A percentile compares a stretch with the other conserved stretches of the same genome.
These are phyloP conservation scores for Trididemnum nubilum DNA, from an alignment of 23 tunicate genomes.

Conservation along the genomic window DNA sequence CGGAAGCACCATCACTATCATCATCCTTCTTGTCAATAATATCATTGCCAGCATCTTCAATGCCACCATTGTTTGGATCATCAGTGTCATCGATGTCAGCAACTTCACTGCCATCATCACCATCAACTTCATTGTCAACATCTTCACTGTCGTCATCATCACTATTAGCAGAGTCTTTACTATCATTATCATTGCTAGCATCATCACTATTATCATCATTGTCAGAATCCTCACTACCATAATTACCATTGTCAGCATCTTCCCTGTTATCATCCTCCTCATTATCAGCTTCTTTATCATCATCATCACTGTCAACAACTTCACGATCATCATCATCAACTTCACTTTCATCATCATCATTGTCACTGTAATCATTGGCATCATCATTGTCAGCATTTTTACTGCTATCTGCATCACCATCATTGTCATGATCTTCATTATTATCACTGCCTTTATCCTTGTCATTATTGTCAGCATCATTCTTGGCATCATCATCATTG, in stretches of 20 bases:
- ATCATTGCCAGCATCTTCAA: not conserved
- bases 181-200: not conserved
- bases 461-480: conserved; percentile 21
- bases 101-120: conserved; percentile 8
- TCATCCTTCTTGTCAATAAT: not conserved
- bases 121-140: not conserved
- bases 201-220: not conserved
- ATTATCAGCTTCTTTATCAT: conserved; percentile 7
- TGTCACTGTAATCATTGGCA: too few species aligned
- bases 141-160: not conserved
- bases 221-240: not conserved
- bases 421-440: conserved; percentile 14
- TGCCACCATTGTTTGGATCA: not conserved
- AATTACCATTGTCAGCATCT: not conserved
- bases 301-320: not conserved
- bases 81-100: conserved; percentile 4
- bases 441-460: conserved; percentile 3
- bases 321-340: not conserved
- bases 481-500: conserved; percentile 1
- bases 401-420: not conserved
- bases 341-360: too few species aligned
- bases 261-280: not conserved
- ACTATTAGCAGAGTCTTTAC: not conserved
- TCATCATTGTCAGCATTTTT: not conserved
- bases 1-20: not conserved